Percentiles rank a stretch among this genome's conserved stretches.
Evolutionary conservation across 2,888 invertebrate genomes (phyloP).

Genomic region (Caenorhabditis japonica): DNA sequence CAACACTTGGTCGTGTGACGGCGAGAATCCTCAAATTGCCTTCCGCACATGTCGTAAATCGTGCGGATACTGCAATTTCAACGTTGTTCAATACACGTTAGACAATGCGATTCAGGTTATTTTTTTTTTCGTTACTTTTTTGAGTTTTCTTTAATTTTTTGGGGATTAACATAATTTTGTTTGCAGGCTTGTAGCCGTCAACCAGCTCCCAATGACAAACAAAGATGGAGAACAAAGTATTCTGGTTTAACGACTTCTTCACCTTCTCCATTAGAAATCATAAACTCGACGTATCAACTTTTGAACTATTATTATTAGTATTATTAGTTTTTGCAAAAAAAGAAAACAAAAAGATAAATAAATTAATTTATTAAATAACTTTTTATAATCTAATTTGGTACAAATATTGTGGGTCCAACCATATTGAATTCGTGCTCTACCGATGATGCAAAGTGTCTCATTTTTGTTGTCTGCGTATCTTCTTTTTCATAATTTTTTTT

Average conservation of each 20-base stretch:
- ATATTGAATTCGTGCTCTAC: no score
- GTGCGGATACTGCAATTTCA: constrained; percentile 70
- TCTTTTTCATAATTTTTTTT: no score
- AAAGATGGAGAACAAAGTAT: constrained; percentile 47
- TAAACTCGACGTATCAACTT: constrained; percentile 43
- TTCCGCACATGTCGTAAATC: constrained; percentile 69
- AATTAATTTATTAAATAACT: constrained; percentile 7
- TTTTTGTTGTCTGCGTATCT: no score
- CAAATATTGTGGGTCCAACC: no score
- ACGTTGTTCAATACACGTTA: constrained; percentile 66
- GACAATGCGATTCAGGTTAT: constrained; percentile 65
- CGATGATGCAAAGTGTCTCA: no score
- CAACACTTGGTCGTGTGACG: constrained; percentile 68
- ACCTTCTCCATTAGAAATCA: constrained; percentile 49
- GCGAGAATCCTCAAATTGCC: constrained; percentile 68
- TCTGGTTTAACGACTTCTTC: constrained; percentile 36
- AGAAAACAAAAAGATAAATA: constrained; percentile 10
- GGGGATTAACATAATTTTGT: neutral
- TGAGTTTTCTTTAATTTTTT: no score
- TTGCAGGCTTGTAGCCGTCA: constrained; percentile 43
- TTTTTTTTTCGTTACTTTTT: constrained; percentile 14
- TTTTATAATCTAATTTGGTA: constrained; percentile 24
- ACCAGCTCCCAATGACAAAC: constrained; percentile 23
- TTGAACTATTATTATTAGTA: constrained; percentile 19
- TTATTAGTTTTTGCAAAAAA: no score